Percentiles rank a stretch among this genome's conserved stretches.
Evolutionary conservation across 2,888 invertebrate genomes (phyloP).

Genomic region (Geophilus truncorum): DNA sequence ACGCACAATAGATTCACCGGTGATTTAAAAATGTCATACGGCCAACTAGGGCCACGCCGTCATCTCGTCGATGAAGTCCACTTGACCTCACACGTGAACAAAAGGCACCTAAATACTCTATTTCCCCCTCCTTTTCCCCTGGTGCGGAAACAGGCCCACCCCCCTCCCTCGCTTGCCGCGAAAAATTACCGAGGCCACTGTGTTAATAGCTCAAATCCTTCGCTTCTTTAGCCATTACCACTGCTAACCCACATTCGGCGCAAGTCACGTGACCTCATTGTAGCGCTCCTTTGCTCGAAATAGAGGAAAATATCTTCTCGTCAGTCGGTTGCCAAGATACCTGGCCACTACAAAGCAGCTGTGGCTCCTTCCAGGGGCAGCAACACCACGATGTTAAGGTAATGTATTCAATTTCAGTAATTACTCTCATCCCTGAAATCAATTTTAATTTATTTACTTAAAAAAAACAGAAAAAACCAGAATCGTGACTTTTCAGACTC

Average conservation of each 20-base stretch:
- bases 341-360: background rate
- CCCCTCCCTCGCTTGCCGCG: background rate
- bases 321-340: background rate
- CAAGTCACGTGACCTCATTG: constrained; percentile 31
- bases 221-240: constrained; percentile 27
- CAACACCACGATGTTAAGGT: background rate
- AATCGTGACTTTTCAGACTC: too few species aligned
- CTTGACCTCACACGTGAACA: background rate
- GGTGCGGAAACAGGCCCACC: background rate
- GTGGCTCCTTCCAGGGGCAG: constrained; percentile 3
- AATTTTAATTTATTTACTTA: too few species aligned
- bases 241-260: constrained; percentile 30
- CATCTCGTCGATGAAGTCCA: background rate
- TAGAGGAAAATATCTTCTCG: constrained; percentile 10
- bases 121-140: background rate
- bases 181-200: constrained; percentile 29
- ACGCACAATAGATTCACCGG: background rate
- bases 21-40: background rate
- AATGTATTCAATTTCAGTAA: background rate
- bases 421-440: too few species aligned
- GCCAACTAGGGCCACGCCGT: background rate
- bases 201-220: constrained; percentile 33
- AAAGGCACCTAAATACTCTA: background rate
- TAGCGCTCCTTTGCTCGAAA: constrained; percentile 26
- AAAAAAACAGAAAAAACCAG: too few species aligned